Conservation (phyloP, 2,113 vertebrate genomes). For the Halichoeres trimaculatus region DNA sequence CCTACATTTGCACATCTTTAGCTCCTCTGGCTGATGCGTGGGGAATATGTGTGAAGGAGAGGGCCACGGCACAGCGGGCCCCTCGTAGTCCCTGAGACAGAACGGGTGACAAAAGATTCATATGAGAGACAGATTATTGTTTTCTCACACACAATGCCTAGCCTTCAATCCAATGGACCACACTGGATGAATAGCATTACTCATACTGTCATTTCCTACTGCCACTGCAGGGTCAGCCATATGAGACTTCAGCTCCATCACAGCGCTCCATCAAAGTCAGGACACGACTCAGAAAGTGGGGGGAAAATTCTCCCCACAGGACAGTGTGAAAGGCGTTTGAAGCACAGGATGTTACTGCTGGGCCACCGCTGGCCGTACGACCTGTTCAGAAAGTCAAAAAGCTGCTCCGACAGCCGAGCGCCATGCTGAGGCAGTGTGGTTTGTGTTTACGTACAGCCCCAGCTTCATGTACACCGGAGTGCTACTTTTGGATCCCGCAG, state of each 20-base stretch:
- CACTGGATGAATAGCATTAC: conserved; percentile 75
- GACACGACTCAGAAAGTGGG: conserved; percentile 57
- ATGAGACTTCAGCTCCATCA: conserved; percentile 64
- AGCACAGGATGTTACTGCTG: conserved; percentile 26
- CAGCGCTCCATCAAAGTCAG: conserved; percentile 68
- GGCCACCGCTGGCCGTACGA: conserved; percentile 12
- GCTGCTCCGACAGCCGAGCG: background rate
- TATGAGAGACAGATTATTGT: conserved; percentile 73
- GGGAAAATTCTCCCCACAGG: conserved; percentile 34
- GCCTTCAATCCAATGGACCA: conserved; percentile 70
- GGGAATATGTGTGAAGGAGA: conserved; percentile 29
- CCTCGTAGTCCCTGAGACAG: conserved; percentile 17
- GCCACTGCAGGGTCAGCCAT: conserved; percentile 62
- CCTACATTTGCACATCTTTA: conserved; percentile 48
- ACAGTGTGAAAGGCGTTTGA: conserved; percentile 60
- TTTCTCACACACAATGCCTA: conserved; percentile 53
- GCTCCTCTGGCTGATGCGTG: conserved; percentile 28
- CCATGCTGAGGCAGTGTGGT: background rate
- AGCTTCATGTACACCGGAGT: conserved; percentile 11
- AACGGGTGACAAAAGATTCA: conserved; percentile 55
- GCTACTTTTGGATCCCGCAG: background rate
- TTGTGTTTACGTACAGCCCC: conserved; percentile 17
- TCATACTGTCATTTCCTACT: conserved; percentile 68
- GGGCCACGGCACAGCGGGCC: conserved; percentile 17
- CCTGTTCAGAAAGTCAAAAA: conserved; percentile 11